Evolutionary conservation across 2,797 vertebrate species (phyloP), one percentile per base, ranked within the genome.

Genomic region (Cyprinella venusta): DNA sequence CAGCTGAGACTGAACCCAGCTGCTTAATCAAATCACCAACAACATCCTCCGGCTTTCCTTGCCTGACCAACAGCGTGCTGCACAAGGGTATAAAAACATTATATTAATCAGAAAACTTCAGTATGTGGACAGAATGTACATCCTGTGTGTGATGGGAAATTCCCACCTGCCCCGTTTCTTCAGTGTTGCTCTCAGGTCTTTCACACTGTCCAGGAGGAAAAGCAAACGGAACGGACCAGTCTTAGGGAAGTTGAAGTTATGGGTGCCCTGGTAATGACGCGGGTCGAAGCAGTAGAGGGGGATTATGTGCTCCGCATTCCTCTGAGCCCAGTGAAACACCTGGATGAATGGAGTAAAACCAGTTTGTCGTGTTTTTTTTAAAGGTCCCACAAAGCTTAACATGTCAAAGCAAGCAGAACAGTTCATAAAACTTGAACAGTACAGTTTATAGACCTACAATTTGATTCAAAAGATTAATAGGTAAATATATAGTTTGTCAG

Each of bases 211-310:
- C 87, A 96, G 88, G 67, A 97, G 75, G 88, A 96, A 96, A 77
- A 88, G 88, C 81, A 96, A 91, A 2, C 94, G 93, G 79, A 95
- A 94, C 0, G 95, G 94, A 0, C 96, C 95, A 0, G 94, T 96
- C 80, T 94, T 95, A 0, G 95, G 96, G n/a, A 95, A 91, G 87
- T 94, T 91, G 40, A 91, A 95, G 86, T 91, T 83, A 87, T 91
- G 89, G 0, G 95, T 96, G 76, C 92, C 90, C 82, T 88, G 50
- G 87, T 95, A 94, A 85, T 96, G 95, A 88, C 93, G 91, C 0
- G 96, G 95, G 86, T 96, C 94, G 8, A 96, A 96, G 92, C 96
- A 96, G 91, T 96, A 96, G 3, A 97, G 92, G 0, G 95, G 95
- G n/a, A 96, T 68, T 2, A 96, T 81, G 52, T 93, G 69, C 30